These are phyloP conservation scores for Hoplias malabaricus DNA, from an alignment of 2,113 vertebrate species.

Conservation along the genomic window DNA sequence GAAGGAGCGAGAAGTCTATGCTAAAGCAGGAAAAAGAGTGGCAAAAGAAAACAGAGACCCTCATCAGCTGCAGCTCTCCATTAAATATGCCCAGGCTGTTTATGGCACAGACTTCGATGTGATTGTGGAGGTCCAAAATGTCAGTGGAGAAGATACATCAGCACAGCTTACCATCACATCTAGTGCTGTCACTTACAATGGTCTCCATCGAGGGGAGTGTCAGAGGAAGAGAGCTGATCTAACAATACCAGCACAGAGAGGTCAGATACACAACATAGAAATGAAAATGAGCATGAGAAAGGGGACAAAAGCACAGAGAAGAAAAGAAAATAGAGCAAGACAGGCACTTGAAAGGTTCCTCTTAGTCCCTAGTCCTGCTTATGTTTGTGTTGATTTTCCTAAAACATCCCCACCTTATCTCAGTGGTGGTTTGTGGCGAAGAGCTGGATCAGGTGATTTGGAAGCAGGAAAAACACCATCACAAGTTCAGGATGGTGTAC, in stretches of 20 bases:
- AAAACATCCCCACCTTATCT: no score
- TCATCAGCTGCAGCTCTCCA: constrained; percentile 61
- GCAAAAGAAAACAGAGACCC: constrained; percentile 11
- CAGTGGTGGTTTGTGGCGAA: no score
- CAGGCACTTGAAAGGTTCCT: no score
- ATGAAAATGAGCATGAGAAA: no score
- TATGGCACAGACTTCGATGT: constrained; percentile 78
- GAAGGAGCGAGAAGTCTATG: constrained; percentile 71
- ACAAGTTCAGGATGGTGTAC: no score
- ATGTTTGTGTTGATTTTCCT: no score
- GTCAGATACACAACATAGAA: constrained; percentile 45
- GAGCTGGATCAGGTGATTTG: no score
- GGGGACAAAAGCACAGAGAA: no score
- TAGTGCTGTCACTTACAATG: constrained; percentile 69
- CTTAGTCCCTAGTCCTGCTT: no score
- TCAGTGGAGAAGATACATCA: constrained; percentile 46
- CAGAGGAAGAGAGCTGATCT: constrained; percentile 57
- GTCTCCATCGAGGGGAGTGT: constrained; percentile 64
- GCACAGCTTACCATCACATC: constrained; percentile 65
- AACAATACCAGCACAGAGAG: constrained; percentile 60
- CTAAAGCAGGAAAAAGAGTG: constrained; percentile 64
- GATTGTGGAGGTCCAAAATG: constrained; percentile 72
- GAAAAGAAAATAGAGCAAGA: no score
- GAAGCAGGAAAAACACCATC: no score
- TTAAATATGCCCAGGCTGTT: constrained; percentile 67